These are phyloP conservation scores for Prenolepis imparis DNA, from an alignment of 2,888 invertebrate genomes.

Conservation along the genomic window DNA sequence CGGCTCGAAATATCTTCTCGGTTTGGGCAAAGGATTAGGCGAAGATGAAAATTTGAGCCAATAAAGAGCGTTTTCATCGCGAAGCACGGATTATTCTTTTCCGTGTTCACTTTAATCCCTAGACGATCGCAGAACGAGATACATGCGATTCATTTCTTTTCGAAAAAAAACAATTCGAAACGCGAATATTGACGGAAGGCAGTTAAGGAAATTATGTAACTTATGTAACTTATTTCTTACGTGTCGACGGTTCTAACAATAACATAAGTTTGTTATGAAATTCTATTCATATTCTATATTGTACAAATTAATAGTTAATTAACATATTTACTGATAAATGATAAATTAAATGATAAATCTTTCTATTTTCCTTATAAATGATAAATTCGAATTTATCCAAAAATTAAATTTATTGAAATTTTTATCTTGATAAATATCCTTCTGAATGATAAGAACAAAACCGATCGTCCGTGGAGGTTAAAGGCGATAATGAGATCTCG, in stretches of 20 bases:
- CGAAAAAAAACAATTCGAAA: conserved; percentile 7
- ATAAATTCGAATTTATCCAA: background rate
- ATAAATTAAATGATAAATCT: conserved; percentile 25
- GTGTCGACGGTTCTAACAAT: background rate
- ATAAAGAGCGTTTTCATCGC: conserved; percentile 50
- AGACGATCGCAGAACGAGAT: background rate
- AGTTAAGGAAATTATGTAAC: background rate
- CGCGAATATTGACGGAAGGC: background rate
- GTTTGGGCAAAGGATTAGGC: conserved; percentile 77
- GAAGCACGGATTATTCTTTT: conserved; percentile 38
- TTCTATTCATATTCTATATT: background rate
- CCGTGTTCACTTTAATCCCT: background rate
- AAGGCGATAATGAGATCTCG: background rate
- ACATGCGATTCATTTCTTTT: background rate
- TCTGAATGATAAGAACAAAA: background rate
- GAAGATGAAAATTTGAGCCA: conserved; percentile 72
- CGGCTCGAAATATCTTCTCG: conserved; percentile 77
- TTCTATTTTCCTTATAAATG: background rate
- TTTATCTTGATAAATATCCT: background rate
- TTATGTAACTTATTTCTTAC: background rate
- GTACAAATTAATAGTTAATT: conserved; percentile 17
- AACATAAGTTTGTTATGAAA: background rate
- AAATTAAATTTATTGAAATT: background rate
- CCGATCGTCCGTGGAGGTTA: conserved; percentile 15
- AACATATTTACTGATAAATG: background rate